Base-by-base conservation (phyloP, 2,888 invertebrate genomes). In the Spodoptera littoralis region DNA sequence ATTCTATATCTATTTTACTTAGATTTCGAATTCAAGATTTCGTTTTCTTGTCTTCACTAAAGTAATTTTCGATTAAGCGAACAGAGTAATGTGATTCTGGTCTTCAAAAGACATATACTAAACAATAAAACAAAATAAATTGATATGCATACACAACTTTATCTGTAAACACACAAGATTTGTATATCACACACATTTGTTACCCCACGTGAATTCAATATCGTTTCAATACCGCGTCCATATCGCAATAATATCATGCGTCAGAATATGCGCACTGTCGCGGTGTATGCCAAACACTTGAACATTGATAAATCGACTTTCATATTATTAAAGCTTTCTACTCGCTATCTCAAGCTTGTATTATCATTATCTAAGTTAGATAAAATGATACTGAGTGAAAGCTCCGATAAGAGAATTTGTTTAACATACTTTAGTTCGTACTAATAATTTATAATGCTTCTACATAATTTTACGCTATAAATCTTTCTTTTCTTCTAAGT, bases 291-390 rank as follows among this genome's bases (percentile, higher is more conserved):
- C 71, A 65, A 91, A 83, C 93, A 93, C 92, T 92, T 86, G 83
- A 91, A 79, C 78, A 71, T 73, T 84, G 85, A 86, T 89, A 90
- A 88, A 90, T 86, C 88, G 84, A 86, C 85, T 85, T 89, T 88
- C 82, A 90, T 91, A 92, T 91, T 91, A 92, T 90, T 91, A 89
- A 88, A 91, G 87, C 90, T 89, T 87, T 89, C 84, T 86, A 72
- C 73, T 81, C 9, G 85, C 86, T 93, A 93, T 92, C 93, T 94
- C 93, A 93, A 93, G 91, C 93, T 87, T 90, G 86, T 88, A 85
- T 86, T 88, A 88, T 85, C 85, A 84, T 87, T 92, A 92, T 92
- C 92, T 89, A 85, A 88, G 83, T 85, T 80, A 85, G 90, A 91
- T 92, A 92, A 36, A 92, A 86, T 80, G 70, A 80, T 73, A 87